Percentiles rank a stretch among this genome's conserved stretches.
These are phyloP conservation scores for Sepiola atlantica DNA, from an alignment of 2,888 invertebrate genomes.

Conservation along the genomic window DNA sequence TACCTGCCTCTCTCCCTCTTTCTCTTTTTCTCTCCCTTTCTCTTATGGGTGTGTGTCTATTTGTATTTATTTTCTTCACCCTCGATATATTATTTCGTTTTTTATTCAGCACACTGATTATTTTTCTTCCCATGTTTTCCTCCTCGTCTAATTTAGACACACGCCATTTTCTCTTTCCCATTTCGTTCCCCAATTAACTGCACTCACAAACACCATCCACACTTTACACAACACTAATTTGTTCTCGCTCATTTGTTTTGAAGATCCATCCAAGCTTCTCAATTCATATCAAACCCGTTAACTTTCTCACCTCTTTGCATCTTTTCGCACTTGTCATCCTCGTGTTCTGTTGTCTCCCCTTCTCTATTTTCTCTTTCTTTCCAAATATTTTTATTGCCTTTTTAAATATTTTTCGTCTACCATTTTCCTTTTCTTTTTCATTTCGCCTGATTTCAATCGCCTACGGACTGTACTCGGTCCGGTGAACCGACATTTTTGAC, in stretches of 20 bases:
- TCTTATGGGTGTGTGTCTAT: neutral
- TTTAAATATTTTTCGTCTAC: neutral
- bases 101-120: too few relatives aligned
- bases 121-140: neutral
- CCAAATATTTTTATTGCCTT: neutral
- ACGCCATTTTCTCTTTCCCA: too few relatives aligned
- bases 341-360: neutral
- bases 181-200: too few relatives aligned
- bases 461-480: conserved; percentile 1
- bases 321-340: neutral
- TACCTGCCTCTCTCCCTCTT: neutral
- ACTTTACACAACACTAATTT: neutral
- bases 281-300: neutral
- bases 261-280: neutral
- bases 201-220: too few relatives aligned
- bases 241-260: neutral
- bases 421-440: neutral
- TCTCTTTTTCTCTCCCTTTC: neutral
- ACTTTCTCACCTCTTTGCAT: neutral
- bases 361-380: too few relatives aligned
- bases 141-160: neutral
- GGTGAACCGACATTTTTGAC: neutral
- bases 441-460: neutral
- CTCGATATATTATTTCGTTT: too few relatives aligned
- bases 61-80: too few relatives aligned